Evolutionary conservation across 2,888 invertebrate genomes (phyloP).

Genomic region (Sarcophaga subvicina): DNA sequence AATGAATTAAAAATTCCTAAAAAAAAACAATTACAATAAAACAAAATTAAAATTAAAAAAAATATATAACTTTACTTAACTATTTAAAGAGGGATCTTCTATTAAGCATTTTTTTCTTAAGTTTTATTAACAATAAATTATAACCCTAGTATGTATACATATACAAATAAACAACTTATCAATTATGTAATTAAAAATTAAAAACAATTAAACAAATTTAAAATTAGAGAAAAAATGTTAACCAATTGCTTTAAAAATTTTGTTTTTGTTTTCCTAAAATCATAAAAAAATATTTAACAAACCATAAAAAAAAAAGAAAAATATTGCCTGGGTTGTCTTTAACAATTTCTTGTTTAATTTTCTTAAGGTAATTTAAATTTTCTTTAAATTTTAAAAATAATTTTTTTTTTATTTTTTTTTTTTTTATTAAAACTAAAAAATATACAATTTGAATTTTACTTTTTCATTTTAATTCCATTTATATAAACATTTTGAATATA

Average conservation of each 20-base stretch:
- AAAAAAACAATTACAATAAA: conserved; percentile 5
- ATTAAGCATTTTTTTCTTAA: not conserved
- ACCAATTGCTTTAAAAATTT: not conserved
- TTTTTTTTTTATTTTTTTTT: not conserved
- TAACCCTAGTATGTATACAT: conserved; percentile 17
- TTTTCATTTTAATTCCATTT: not conserved
- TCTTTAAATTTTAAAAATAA: not conserved
- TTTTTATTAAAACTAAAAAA: conserved; percentile 36
- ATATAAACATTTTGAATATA: conserved; percentile 32
- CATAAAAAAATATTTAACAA: not conserved
- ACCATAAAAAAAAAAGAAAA: not conserved
- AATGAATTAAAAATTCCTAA: not conserved
- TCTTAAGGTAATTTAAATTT: not conserved
- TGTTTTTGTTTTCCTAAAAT: not conserved
- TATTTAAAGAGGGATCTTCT: not conserved
- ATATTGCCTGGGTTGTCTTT: not conserved
- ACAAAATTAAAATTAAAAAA: not conserved
- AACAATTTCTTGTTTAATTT: not conserved
- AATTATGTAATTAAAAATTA: conserved; percentile 15
- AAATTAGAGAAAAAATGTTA: conserved; percentile 4
- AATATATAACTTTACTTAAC: not conserved
- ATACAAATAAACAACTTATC: conserved; percentile 50
- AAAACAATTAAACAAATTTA: not conserved
- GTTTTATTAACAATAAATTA: conserved; percentile 50
- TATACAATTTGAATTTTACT: conserved; percentile 34